Conservation (phyloP, 2,113 vertebrate species). For the Myodes glareolus region DNA sequence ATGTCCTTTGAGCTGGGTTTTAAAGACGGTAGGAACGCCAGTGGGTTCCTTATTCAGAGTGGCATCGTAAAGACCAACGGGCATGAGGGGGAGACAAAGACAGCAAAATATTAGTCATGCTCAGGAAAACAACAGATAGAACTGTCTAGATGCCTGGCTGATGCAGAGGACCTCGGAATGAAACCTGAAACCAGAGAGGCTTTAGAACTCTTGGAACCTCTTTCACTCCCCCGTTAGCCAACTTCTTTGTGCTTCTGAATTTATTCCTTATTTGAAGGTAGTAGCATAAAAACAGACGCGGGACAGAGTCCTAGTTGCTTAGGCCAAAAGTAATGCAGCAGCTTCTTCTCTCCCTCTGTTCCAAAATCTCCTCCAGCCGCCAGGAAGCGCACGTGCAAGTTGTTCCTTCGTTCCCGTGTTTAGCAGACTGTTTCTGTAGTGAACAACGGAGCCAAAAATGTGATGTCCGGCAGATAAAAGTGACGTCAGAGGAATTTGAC, state of each 20-base stretch:
- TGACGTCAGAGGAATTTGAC: not conserved
- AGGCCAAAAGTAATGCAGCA: constrained; percentile 1
- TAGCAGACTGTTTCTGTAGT: not conserved
- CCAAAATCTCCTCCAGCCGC: not conserved
- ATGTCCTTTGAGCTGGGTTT: not conserved
- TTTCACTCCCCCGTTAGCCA: constrained; percentile 24
- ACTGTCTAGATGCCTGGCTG: not conserved
- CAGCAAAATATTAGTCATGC: not conserved
- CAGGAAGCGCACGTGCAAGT: constrained; percentile 15
- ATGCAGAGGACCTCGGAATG: not conserved
- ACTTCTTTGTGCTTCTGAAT: not conserved
- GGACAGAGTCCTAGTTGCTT: constrained; percentile 2
- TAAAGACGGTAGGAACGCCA: not conserved
- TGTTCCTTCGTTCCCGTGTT: not conserved
- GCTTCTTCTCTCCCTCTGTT: constrained; percentile 16
- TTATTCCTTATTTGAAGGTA: constrained; percentile 31
- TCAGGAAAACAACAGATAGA: not conserved
- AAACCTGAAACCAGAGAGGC: not conserved
- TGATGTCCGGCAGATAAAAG: not conserved
- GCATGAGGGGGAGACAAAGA: not conserved
- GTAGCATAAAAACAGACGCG: not conserved
- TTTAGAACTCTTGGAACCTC: constrained; percentile 42
- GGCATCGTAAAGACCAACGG: not conserved
- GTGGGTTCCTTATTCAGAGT: not conserved
- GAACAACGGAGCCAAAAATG: constrained; percentile 11